phyloP scores from a whole-genome alignment of 2,797 vertebrate species.

The Bovichtus variegatus region DNA sequence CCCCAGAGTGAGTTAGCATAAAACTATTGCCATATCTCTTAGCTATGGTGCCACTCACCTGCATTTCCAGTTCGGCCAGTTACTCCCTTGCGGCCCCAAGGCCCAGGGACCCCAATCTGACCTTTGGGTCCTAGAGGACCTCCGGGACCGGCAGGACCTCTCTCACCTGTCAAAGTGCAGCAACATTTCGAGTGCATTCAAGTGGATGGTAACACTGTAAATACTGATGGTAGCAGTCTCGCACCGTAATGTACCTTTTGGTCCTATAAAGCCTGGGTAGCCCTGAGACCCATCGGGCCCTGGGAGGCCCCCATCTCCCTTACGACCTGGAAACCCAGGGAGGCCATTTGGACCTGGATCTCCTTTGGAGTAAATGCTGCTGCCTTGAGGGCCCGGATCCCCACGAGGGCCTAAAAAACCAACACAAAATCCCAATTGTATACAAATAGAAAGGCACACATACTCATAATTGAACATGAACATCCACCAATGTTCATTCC shows the following conservation, averaged over 20 bases:
- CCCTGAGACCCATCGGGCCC: slow-evolving; percentile 51
- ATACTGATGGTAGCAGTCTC: neutral
- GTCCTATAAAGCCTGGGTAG: slow-evolving; percentile 7
- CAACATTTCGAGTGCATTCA: slow-evolving; percentile 17
- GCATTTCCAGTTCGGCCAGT: slow-evolving; percentile 46
- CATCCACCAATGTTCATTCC: neutral
- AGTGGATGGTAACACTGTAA: neutral
- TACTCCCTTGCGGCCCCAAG: slow-evolving; percentile 58
- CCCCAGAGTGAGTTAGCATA: neutral
- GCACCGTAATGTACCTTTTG: slow-evolving; percentile 56
- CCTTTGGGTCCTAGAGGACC: slow-evolving; percentile 66
- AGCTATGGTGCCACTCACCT: slow-evolving; percentile 45
- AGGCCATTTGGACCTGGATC: slow-evolving; percentile 60
- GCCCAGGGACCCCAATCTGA: slow-evolving; percentile 55
- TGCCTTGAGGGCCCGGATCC: slow-evolving; percentile 44
- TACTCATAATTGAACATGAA: neutral
- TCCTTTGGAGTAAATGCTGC: slow-evolving; percentile 32
- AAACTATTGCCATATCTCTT: neutral
- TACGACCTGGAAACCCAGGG: slow-evolving; percentile 59
- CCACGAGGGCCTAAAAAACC: slow-evolving; percentile 65
- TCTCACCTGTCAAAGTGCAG: slow-evolving; percentile 56
- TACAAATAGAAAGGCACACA: neutral
- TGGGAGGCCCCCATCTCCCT: slow-evolving; percentile 53
- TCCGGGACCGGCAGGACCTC: slow-evolving; percentile 43
- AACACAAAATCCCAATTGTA: neutral